These are phyloP conservation scores for Automeris io DNA, from an alignment of 2,888 invertebrate species.

Conservation along the genomic window DNA sequence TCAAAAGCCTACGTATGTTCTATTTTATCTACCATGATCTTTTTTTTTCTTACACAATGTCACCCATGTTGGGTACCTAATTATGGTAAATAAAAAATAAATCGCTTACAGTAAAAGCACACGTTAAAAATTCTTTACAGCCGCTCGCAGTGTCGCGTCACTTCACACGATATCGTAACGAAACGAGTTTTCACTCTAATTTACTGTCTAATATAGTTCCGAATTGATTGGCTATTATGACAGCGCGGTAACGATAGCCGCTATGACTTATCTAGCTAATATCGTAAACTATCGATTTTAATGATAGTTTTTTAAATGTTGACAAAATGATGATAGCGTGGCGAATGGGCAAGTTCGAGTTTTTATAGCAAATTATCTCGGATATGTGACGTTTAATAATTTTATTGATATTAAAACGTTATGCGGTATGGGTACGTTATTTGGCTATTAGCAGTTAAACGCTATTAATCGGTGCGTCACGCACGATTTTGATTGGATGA, in stretches of 20 bases:
- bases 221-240: slow-evolving; percentile 39
- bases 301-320: slow-evolving; percentile 6
- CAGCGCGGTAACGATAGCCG: slow-evolving; percentile 33
- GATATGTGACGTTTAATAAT: slow-evolving; percentile 7
- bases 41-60: no score
- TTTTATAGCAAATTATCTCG: slow-evolving; percentile 29
- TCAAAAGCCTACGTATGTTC: not conserved
- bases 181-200: slow-evolving; percentile 37
- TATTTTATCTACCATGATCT: no score
- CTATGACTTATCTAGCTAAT: slow-evolving; percentile 28
- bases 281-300: slow-evolving; percentile 7
- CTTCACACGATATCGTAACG: not conserved
- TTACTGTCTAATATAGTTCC: slow-evolving; percentile 36
- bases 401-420: slow-evolving; percentile 21
- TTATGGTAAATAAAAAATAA: no score
- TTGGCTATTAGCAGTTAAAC: slow-evolving; percentile 3
- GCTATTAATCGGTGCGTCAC: not conserved
- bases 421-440: slow-evolving; percentile 9
- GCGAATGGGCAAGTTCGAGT: slow-evolving; percentile 20
- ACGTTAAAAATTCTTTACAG: no score
- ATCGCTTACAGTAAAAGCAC: no score
- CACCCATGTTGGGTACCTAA: no score
- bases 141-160: not conserved
- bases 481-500: not conserved
- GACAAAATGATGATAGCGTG: slow-evolving; percentile 10